Evolutionary conservation across 2,113 vertebrate species (phyloP), one percentile per base, ranked within the genome.

Genomic region (Lophius piscatorius): DNA sequence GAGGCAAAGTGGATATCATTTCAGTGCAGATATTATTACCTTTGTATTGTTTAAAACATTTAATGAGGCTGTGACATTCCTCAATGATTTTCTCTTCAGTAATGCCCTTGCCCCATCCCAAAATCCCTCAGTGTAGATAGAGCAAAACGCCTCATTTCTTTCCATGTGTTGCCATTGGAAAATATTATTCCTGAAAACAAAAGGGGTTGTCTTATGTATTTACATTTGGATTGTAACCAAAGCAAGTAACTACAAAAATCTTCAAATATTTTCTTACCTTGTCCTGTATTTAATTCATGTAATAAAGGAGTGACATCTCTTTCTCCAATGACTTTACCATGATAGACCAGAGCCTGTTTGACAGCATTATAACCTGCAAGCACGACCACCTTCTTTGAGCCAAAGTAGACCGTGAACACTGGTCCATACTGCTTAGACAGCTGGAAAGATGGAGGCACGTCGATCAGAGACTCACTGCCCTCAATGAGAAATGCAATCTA

Each of bases 101-200:
- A 0, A 14, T 70, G 36, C 41, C 82, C 36, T 76, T 85, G 0
- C n/a, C 85, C 85, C 82, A 87, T 87, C 18, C 85, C 80, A 45
- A 74, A 85, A 20, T 87, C 74, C 51, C 29, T 62, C 9, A 87
- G 64, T 29, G 80, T 87, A 0, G 13, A 74, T 62, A 87, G 9
- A 8, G 59, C 22, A 11, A 87, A 85, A 29, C 65, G 57, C 0
- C 81, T 54, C 74, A 87, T 78, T 14, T 87, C 80, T 36, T 38
- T 85, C 85, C 78, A 87, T 0, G 56, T 54, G 0, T 84, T 71
- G 0, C 81, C 65, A 0, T 85, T 83, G 11, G 50, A 28, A 68
- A 70, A 81, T 1, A 60, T 0, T 48, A 66, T 41, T 0, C 63
- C 63, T 66, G 12, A 9, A 24, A 26, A 33, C 1, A 46, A 41